Evolutionary conservation across 2,888 invertebrate genomes (phyloP).

Genomic region (Macrostomum cliftonense): DNA sequence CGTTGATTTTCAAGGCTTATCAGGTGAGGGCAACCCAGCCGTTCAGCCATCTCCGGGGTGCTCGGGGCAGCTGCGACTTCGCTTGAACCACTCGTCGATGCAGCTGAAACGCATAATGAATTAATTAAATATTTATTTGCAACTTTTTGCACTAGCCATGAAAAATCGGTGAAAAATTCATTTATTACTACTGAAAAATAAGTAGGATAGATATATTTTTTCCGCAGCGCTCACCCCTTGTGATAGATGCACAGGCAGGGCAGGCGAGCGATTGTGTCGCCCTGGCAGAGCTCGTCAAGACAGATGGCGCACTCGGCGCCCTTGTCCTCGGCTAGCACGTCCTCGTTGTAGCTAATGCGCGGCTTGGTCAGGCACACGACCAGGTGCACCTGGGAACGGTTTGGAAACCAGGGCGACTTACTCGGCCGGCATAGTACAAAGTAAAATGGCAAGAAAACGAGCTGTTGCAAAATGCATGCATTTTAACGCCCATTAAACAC

Average conservation of each 20-base stretch:
- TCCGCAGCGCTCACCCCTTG: constrained; percentile 52
- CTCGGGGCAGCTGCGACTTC: constrained; percentile 93
- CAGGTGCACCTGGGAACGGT: constrained; percentile 51
- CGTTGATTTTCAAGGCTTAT: too few relatives aligned
- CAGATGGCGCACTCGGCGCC: constrained; percentile 90
- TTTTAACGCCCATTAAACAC: too few relatives aligned
- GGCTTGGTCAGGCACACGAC: constrained; percentile 99
- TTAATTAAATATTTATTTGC: constrained; percentile 29
- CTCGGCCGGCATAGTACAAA: too few relatives aligned
- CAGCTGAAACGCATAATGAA: too few relatives aligned
- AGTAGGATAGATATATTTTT: too few relatives aligned
- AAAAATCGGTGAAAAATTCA: not conserved
- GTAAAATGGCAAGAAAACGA: too few relatives aligned
- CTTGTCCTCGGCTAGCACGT: constrained; percentile 79
- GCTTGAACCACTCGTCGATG: constrained; percentile 97
- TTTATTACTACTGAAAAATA: too few relatives aligned
- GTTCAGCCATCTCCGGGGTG: constrained; percentile 67
- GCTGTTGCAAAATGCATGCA: too few relatives aligned
- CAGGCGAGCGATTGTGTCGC: constrained; percentile 88
- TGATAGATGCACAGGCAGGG: constrained; percentile 99
- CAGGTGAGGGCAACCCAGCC: too few relatives aligned
- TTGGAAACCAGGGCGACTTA: too few relatives aligned
- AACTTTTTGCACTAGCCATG: not conserved
- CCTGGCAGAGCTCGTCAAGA: constrained; percentile 80
- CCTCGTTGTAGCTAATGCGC: constrained; percentile 94